phyloP scores from a whole-genome alignment of 2,113 vertebrate genomes.

The Pteronura brasiliensis region DNA sequence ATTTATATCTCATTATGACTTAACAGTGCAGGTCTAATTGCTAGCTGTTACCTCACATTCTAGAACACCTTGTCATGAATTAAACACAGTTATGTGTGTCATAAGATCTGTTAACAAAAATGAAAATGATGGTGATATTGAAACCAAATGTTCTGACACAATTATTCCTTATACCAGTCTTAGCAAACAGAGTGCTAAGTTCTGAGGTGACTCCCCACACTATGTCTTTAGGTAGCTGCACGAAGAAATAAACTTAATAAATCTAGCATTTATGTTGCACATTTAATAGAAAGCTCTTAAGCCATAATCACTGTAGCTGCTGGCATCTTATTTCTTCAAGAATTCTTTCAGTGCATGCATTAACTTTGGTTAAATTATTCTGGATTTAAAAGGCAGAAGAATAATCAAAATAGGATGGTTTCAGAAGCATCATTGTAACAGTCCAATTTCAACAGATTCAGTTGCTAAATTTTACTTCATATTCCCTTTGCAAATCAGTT shows the following conservation, averaged over 20 bases:
- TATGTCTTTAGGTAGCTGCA: constrained; percentile 51
- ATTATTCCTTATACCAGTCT: background rate
- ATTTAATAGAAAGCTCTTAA: constrained; percentile 80
- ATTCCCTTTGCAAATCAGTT: constrained; percentile 81
- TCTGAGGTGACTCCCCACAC: constrained; percentile 13
- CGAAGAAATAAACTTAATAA: constrained; percentile 77
- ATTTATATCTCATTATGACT: background rate
- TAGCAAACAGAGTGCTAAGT: background rate
- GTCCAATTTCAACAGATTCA: constrained; percentile 78
- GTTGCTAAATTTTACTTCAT: constrained; percentile 83
- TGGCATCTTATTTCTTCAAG: constrained; percentile 67
- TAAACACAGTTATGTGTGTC: background rate
- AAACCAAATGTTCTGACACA: constrained; percentile 26
- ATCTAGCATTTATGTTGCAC: constrained; percentile 77
- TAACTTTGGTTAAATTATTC: constrained; percentile 76
- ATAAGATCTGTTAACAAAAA: background rate
- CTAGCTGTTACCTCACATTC: background rate
- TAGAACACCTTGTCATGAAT: background rate
- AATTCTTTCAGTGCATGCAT: constrained; percentile 75
- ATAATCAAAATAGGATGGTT: constrained; percentile 67
- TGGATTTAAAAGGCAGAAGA: constrained; percentile 73
- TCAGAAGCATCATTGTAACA: constrained; percentile 78
- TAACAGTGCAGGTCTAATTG: background rate
- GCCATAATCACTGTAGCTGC: constrained; percentile 73
- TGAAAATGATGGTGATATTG: background rate